phyloP scores from a whole-genome alignment of 2,113 vertebrate genomes.

The Dasyprocta punctata region DNA sequence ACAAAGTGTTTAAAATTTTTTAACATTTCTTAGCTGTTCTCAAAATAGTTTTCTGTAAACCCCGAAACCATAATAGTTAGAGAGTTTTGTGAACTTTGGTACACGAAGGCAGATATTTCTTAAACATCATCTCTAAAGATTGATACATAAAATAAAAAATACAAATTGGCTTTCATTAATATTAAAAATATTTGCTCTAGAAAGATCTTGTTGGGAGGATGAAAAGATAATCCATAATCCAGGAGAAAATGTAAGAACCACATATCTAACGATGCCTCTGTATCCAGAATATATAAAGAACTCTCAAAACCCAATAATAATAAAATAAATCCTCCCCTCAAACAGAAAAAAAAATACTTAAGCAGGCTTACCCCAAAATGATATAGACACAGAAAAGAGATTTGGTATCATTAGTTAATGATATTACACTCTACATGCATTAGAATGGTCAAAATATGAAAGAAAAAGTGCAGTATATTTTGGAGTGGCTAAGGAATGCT shows the following conservation, averaged over 20 bases:
- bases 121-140: neutral
- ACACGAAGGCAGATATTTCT: neutral
- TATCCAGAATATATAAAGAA: neutral
- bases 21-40: neutral
- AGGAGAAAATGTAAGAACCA: neutral
- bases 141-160: neutral
- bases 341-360: neutral
- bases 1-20: neutral
- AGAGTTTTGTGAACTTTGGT: neutral
- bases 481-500: neutral
- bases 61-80: neutral
- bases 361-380: neutral
- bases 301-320: neutral
- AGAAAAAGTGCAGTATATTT: neutral
- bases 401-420: neutral
- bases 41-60: neutral
- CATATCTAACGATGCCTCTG: neutral
- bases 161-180: neutral
- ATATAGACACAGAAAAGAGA: neutral
- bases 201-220: neutral
- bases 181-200: neutral
- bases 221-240: neutral
- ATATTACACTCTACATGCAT: neutral
- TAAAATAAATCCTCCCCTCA: neutral
- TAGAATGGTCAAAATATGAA: neutral